A percentile compares a stretch with the other conserved stretches of the same genome.
Conservation (phyloP, 2,113 vertebrate genomes). For the Phyllopteryx taeniolatus region DNA sequence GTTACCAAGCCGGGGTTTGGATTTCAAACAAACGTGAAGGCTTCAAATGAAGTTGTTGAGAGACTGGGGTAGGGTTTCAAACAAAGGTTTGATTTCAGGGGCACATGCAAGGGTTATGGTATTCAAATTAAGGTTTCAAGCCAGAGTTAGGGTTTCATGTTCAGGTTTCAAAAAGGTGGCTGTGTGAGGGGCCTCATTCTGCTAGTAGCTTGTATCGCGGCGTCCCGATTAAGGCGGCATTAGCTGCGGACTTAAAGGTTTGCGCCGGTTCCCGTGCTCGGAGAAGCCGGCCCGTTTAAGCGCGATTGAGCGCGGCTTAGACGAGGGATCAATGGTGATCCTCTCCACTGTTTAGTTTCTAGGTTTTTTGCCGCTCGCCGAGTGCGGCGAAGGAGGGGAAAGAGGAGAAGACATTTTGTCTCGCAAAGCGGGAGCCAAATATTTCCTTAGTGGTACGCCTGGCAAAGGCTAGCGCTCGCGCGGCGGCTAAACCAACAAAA, state of each 20-base stretch:
- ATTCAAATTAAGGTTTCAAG: not conserved
- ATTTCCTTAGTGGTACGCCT: slow-evolving; percentile 59
- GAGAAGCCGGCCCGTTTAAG: slow-evolving; percentile 74
- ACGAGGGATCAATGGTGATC: slow-evolving; percentile 75
- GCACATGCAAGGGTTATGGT: not conserved
- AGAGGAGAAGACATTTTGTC: slow-evolving; percentile 63
- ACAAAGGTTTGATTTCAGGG: not conserved
- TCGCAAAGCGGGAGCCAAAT: slow-evolving; percentile 63
- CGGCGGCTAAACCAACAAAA: slow-evolving; percentile 42
- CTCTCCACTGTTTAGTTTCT: slow-evolving; percentile 76
- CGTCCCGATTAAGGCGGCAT: slow-evolving; percentile 72
- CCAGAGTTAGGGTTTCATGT: not conserved
- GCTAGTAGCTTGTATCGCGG: slow-evolving; percentile 62
- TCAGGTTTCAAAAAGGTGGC: not conserved
- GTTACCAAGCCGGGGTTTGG: no score
- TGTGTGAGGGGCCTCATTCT: slow-evolving; percentile 20
- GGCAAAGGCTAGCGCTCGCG: slow-evolving; percentile 12
- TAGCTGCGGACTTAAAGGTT: slow-evolving; percentile 76
- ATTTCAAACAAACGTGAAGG: no score
- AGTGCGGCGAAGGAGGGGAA: slow-evolving; percentile 55
- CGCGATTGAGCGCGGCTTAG: slow-evolving; percentile 77
- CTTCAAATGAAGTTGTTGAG: no score
- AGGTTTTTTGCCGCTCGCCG: slow-evolving; percentile 62
- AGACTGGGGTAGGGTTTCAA: not conserved
- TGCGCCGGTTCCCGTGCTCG: slow-evolving; percentile 69